Percentiles rank a stretch among this genome's conserved stretches.
Conservation (phyloP, 2,797 vertebrate genomes). For the Dipus sagitta region DNA sequence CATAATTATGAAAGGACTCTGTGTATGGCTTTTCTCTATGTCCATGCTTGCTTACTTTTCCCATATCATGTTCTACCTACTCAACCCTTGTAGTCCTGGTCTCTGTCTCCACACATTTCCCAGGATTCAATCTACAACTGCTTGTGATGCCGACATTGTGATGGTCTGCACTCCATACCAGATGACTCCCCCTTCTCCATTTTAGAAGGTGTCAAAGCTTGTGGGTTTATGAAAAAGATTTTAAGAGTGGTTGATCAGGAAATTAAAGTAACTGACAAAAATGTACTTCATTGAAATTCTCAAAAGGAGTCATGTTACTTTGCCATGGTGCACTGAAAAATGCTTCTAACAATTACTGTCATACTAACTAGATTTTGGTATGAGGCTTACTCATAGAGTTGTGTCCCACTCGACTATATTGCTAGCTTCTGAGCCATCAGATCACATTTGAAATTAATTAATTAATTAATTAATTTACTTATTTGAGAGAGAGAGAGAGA, state of each 20-base stretch:
- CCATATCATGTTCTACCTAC: background rate
- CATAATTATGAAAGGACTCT: background rate
- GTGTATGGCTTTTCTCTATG: background rate
- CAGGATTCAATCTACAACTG: background rate
- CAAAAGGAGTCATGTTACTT: background rate
- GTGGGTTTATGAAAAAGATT: background rate
- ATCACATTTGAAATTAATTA: too few relatives aligned
- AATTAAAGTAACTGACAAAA: background rate
- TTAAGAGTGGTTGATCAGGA: background rate
- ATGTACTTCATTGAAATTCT: background rate
- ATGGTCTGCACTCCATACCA: background rate
- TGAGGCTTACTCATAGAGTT: background rate
- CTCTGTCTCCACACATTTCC: background rate
- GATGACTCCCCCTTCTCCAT: background rate
- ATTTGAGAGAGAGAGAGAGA: too few relatives aligned
- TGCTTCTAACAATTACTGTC: background rate
- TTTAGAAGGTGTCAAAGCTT: background rate
- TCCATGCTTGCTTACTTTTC: background rate
- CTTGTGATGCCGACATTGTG: background rate
- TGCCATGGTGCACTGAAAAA: background rate
- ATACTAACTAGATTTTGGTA: background rate
- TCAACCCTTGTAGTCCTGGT: background rate
- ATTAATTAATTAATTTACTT: too few relatives aligned
- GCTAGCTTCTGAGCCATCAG: background rate
- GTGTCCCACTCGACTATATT: background rate